Evolutionary conservation across 2,113 vertebrate genomes (phyloP).

Genomic region (Sceloporus tristichus): DNA sequence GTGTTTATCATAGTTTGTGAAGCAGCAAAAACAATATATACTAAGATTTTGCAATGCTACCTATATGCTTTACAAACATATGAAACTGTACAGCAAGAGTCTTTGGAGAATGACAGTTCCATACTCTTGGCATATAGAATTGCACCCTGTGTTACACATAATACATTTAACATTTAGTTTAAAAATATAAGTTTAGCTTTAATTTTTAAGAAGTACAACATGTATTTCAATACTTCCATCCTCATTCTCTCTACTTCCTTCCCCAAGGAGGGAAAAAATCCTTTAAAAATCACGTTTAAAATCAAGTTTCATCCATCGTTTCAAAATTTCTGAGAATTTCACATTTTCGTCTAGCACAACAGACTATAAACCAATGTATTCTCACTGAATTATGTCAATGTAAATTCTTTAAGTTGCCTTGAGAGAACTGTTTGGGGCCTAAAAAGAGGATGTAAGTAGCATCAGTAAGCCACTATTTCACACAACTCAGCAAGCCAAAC

Average conservation of each 20-base stretch:
- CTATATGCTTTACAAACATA: not conserved
- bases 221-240: not conserved
- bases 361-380: slow-evolving; percentile 3
- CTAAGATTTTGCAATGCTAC: not conserved
- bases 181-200: not conserved
- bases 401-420: not conserved
- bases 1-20: not conserved
- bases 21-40: not conserved
- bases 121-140: not conserved
- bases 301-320: not conserved
- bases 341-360: not conserved
- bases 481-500: not conserved
- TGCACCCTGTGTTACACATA: not conserved
- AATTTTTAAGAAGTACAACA: not conserved
- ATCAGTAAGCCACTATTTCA: not conserved
- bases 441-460: not conserved
- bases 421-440: not conserved
- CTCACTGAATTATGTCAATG: not conserved
- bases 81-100: not conserved
- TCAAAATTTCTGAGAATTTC: not conserved
- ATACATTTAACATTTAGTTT: not conserved
- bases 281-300: not conserved
- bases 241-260: too few species aligned
- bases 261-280: not conserved
- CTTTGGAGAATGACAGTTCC: not conserved